These are phyloP conservation scores for Orussus abietinus DNA, from an alignment of 1,140 invertebrate species.

Conservation along the genomic window DNA sequence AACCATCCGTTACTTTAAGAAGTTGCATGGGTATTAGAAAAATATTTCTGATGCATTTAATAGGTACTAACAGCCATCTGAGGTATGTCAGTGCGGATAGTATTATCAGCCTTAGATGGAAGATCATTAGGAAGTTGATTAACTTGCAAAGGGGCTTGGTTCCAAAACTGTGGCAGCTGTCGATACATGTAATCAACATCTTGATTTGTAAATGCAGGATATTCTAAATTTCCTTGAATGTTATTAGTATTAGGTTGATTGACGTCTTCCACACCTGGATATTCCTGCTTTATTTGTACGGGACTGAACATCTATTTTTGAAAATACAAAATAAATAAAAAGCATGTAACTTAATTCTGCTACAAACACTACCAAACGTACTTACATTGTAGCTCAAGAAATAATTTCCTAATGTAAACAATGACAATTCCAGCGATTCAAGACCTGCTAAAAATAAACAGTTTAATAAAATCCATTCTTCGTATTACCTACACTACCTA, in stretches of 20 bases:
- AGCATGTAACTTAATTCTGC: not conserved
- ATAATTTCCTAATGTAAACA: not conserved
- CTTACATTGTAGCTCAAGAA: not conserved
- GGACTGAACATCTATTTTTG: conserved; percentile 51
- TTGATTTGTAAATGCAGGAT: conserved; percentile 44
- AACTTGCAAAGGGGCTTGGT: conserved; percentile 37
- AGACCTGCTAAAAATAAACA: conserved; percentile 1
- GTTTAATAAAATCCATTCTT: not conserved
- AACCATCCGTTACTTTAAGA: not conserved
- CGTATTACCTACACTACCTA: not conserved
- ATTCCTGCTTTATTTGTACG: conserved; percentile 50
- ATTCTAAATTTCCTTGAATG: conserved; percentile 35
- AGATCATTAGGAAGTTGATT: conserved; percentile 39
- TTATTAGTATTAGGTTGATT: conserved; percentile 30
- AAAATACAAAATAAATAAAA: conserved; percentile 12
- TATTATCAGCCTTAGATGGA: conserved; percentile 35
- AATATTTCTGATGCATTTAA: not conserved
- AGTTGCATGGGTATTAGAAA: conserved; percentile 11
- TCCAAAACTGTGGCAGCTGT: conserved; percentile 47
- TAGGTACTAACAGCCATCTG: conserved; percentile 28
- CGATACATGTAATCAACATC: conserved; percentile 47
- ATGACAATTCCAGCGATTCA: conserved; percentile 4
- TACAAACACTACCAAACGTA: not conserved
- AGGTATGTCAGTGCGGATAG: conserved; percentile 31
- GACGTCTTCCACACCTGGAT: conserved; percentile 38